Evolutionary conservation across 1,140 invertebrate species (phyloP).

Genomic region (Neotoxoptera formosana): DNA sequence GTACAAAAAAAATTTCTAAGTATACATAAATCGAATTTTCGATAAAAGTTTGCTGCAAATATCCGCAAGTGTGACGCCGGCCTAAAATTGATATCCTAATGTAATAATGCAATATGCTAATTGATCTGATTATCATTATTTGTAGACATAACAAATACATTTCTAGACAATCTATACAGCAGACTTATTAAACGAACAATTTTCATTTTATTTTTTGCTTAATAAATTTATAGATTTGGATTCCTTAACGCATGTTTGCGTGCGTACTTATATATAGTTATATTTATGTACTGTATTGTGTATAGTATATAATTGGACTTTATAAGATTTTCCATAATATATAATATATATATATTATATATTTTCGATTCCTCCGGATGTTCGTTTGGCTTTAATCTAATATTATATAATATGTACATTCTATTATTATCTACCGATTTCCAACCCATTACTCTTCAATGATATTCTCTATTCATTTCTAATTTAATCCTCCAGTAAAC

Average conservation of each 20-base stretch:
- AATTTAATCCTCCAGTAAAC: constrained; percentile 38
- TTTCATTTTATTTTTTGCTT: neutral
- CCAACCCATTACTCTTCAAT: constrained; percentile 36
- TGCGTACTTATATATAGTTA: neutral
- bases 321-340: neutral
- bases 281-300: neutral
- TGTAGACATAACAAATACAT: too few species aligned
- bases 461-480: constrained; percentile 20
- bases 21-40: too few species aligned
- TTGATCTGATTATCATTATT: too few species aligned
- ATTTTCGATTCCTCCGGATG: neutral
- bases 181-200: neutral
- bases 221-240: neutral
- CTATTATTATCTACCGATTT: constrained; percentile 40
- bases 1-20: too few species aligned
- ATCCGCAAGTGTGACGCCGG: too few species aligned
- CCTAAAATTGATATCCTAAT: neutral
- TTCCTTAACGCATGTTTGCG: neutral
- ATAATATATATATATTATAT: neutral
- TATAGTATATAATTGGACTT: neutral
- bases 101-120: too few species aligned
- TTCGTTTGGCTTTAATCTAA: constrained; percentile 34
- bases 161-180: neutral
- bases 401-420: neutral
- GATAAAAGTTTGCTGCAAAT: too few species aligned